Evolutionary conservation across 1,140 invertebrate genomes (phyloP).

Genomic region (Lasioglossum albipes): DNA sequence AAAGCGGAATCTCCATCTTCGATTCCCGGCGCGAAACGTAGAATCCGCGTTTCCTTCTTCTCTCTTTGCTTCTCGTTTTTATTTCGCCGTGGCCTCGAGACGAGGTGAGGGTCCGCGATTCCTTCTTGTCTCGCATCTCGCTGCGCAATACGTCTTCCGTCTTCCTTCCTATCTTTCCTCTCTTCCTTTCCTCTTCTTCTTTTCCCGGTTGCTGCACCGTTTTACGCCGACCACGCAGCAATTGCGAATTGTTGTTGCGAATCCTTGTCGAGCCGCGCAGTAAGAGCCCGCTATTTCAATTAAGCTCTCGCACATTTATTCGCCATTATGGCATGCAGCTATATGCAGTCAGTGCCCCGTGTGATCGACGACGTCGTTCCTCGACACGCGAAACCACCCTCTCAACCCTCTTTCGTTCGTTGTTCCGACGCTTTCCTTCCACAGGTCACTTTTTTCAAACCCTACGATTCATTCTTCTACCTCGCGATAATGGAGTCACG

Average conservation of each 20-base stretch:
- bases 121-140: slow-evolving; percentile 28
- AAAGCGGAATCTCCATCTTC: background rate
- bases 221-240: slow-evolving; percentile 14
- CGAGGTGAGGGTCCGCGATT: slow-evolving; percentile 32
- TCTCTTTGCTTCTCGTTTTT: background rate
- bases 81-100: background rate
- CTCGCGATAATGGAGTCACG: background rate
- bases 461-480: background rate
- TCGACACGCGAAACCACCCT: slow-evolving; percentile 28
- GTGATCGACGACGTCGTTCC: slow-evolving; percentile 12
- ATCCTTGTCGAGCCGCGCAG: background rate
- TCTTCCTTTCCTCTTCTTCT: background rate
- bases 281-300: slow-evolving; percentile 46
- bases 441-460: background rate
- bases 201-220: slow-evolving; percentile 2
- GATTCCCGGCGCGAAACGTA: background rate
- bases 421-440: background rate
- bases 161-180: background rate
- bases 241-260: slow-evolving; percentile 14
- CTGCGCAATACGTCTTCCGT: slow-evolving; percentile 28
- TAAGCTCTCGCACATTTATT: slow-evolving; percentile 20
- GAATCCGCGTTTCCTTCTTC: slow-evolving; percentile 1
- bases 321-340: slow-evolving; percentile 2
- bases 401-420: background rate
- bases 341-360: background rate